A percentile compares a stretch with the other conserved stretches of the same genome.
phyloP scores from a whole-genome alignment of 2,888 invertebrate species.

The Drosophila siamana region DNA sequence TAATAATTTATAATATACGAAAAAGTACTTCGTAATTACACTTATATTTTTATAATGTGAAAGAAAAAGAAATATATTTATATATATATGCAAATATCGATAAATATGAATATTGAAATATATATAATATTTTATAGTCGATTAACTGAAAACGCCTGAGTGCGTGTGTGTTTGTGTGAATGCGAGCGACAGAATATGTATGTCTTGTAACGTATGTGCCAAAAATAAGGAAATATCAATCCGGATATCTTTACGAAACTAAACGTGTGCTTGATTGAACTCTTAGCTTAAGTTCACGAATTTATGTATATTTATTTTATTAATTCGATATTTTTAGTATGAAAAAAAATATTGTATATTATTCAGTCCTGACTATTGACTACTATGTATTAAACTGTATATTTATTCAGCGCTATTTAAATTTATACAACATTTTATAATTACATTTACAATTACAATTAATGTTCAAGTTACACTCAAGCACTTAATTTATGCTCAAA shows the following conservation, averaged over 20 bases:
- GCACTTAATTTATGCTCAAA: slow-evolving; percentile 62
- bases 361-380: slow-evolving; percentile 23
- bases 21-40: slow-evolving; percentile 15
- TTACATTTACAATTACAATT: slow-evolving; percentile 45
- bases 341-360: slow-evolving; percentile 44
- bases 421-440: slow-evolving; percentile 59
- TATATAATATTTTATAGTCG: slow-evolving; percentile 59
- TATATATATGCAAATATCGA: slow-evolving; percentile 11
- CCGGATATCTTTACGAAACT: slow-evolving; percentile 51
- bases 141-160: slow-evolving; percentile 44
- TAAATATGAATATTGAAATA: slow-evolving; percentile 31
- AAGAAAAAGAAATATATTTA: neutral
- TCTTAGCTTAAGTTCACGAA: slow-evolving; percentile 54
- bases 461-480: slow-evolving; percentile 38
- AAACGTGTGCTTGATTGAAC: slow-evolving; percentile 62
- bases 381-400: slow-evolving; percentile 57
- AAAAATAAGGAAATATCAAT: slow-evolving; percentile 57
- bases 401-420: slow-evolving; percentile 72
- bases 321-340: slow-evolving; percentile 40
- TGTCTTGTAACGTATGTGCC: slow-evolving; percentile 74
- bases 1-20: slow-evolving; percentile 26
- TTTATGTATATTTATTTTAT: slow-evolving; percentile 57
- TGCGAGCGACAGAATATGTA: slow-evolving; percentile 25
- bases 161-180: slow-evolving; percentile 32
- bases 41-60: slow-evolving; percentile 20